phyloP scores from a whole-genome alignment of 2,113 vertebrate genomes.

The Chascanopsetta lugubris region DNA sequence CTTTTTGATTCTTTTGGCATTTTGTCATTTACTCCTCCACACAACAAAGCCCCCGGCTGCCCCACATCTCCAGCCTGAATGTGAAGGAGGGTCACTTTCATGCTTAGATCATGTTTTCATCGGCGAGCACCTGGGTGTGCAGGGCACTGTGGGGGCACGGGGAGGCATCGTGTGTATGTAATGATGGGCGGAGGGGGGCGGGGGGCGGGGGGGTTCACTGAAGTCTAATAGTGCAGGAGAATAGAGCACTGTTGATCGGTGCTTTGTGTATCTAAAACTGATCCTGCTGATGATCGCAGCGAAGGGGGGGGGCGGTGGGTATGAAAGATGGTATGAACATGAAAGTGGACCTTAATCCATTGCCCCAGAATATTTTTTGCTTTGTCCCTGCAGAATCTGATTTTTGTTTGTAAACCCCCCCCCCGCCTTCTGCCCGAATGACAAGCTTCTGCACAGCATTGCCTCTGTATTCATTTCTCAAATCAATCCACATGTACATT shows the following conservation, averaged over 20 bases:
- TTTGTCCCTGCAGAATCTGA: conserved; percentile 95
- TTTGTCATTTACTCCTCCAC: conserved; percentile 88
- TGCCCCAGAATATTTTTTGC: conserved; percentile 90
- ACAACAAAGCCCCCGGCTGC: conserved; percentile 84
- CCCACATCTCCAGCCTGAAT: conserved; percentile 88
- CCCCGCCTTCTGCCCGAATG: conserved; percentile 92
- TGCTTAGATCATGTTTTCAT: conserved; percentile 86
- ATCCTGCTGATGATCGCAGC: conserved; percentile 72
- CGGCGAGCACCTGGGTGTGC: conserved; percentile 54
- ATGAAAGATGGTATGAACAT: conserved; percentile 83
- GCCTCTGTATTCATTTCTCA: conserved; percentile 1
- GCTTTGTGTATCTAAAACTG: conserved; percentile 89
- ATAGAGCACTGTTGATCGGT: conserved; percentile 92
- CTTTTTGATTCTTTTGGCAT: conserved; percentile 91
- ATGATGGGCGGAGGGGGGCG: conserved; percentile 1
- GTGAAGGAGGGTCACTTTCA: conserved; percentile 85
- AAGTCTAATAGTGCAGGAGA: conserved; percentile 71
- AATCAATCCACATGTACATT: background rate
- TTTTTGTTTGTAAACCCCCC: conserved; percentile 86
- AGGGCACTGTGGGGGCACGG: background rate
- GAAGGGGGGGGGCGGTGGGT: conserved; percentile 64
- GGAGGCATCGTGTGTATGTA: too few species aligned
- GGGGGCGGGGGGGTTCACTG: conserved; percentile 58
- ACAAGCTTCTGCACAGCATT: conserved; percentile 90
- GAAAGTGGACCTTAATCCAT: conserved; percentile 90